These are phyloP conservation scores for Apantesis nais DNA, from an alignment of 2,888 invertebrate species.

Conservation along the genomic window DNA sequence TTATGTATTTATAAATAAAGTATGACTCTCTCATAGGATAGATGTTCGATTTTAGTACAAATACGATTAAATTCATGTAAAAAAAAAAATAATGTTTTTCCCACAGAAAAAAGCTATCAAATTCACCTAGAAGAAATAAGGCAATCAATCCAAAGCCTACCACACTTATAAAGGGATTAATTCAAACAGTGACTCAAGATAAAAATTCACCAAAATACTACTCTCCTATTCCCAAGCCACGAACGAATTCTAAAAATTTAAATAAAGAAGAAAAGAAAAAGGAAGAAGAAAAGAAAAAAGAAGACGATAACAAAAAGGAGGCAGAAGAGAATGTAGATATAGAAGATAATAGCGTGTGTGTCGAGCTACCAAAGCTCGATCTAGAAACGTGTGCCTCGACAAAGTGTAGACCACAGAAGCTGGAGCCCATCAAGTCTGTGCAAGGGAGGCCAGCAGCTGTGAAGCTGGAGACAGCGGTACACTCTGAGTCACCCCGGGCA, in stretches of 20 bases:
- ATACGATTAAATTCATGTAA: too few relatives aligned
- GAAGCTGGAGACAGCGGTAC: not conserved
- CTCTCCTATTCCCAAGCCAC: slow-evolving; percentile 30
- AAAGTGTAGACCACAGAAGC: not conserved
- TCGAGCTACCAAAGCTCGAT: not conserved
- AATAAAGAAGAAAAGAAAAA: slow-evolving; percentile 35
- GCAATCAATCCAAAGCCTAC: not conserved
- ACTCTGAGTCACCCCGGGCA: not conserved
- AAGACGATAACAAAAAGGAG: slow-evolving; percentile 26
- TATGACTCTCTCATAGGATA: too few relatives aligned
- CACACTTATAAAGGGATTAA: slow-evolving; percentile 13
- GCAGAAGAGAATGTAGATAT: not conserved
- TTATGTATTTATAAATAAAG: too few relatives aligned
- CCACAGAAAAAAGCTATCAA: slow-evolving; percentile 27
- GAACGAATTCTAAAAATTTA: slow-evolving; percentile 29
- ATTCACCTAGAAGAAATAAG: slow-evolving; percentile 23
- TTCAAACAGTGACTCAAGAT: slow-evolving; percentile 2
- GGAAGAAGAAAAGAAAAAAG: not conserved
- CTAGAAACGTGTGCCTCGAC: too few relatives aligned
- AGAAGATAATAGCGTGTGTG: not conserved
- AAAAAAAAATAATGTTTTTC: not conserved
- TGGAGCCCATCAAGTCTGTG: slow-evolving; percentile 8
- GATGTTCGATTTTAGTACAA: too few relatives aligned
- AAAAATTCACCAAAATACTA: not conserved
- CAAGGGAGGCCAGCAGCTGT: not conserved